phyloP scores from a whole-genome alignment of 2,797 vertebrate genomes.

The Rhinatrema bivittatum region DNA sequence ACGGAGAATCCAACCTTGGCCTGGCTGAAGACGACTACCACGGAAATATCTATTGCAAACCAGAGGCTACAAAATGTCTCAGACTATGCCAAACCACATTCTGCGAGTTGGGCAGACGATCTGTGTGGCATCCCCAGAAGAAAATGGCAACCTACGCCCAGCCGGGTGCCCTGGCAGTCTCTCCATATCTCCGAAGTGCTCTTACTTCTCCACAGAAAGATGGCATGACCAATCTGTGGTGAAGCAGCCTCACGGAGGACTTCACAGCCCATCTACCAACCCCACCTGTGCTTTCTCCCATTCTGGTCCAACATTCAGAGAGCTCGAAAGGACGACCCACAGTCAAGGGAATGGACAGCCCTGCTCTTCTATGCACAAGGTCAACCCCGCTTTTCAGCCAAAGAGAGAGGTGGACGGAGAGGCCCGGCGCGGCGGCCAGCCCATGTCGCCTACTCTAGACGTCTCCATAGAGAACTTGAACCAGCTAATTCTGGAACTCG shows the following conservation, averaged over 20 bases:
- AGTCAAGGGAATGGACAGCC: not conserved
- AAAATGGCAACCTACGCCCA: constrained; percentile 15
- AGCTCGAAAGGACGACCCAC: fast-evolving
- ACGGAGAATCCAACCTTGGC: no score
- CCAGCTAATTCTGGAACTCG: constrained; percentile 80
- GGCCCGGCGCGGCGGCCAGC: not conserved
- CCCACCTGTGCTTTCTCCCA: no score
- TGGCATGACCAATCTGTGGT: constrained; percentile 22
- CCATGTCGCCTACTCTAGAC: constrained; percentile 55
- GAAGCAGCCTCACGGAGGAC: constrained; percentile 1
- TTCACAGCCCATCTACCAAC: not conserved
- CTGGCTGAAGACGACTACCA: no score
- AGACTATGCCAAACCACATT: constrained; percentile 64
- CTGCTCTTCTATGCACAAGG: not conserved
- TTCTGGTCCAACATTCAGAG: not conserved
- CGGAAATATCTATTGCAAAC: no score
- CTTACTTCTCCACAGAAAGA: constrained; percentile 44
- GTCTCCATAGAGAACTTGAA: constrained; percentile 76
- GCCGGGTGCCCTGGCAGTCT: constrained; percentile 16
- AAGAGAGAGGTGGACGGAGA: not conserved
- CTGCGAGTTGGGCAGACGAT: constrained; percentile 67
- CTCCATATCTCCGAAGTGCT: constrained; percentile 12
- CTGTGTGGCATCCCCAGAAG: constrained; percentile 42
- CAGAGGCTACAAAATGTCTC: constrained; percentile 54
- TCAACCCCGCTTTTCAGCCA: fast-evolving